Base-by-base conservation (phyloP, 2,113 vertebrate genomes). In the Antennarius striatus region DNA sequence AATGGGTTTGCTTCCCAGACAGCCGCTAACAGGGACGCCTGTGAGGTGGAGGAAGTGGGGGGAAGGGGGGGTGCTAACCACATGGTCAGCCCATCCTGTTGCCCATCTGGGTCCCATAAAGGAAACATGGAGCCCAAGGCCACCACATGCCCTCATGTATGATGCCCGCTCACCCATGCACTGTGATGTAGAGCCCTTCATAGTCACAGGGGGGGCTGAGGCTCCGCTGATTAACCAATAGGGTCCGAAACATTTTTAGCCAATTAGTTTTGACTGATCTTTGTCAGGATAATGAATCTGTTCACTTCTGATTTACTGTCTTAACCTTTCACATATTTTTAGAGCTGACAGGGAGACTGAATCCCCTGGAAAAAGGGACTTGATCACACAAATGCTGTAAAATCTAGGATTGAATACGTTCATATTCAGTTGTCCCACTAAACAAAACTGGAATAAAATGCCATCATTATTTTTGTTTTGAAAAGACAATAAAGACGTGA, bases 71-170 rank as follows among this genome's bases (percentile, higher is more conserved):
- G 77, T 57, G 71, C 77, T 70, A 75, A 87, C 88, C 92, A 91
- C 91, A 93, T 92, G 92, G 89, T 84, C 88, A 84, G 77, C 75
- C 85, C 53, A 22, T 84, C 89, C 82, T 81, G 72, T 87, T 81
- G 90, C 87, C 92, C 91, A 93, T 93, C 90, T 93, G 91, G 86
- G 92, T 91, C 84, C 84, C 84, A 90, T 90, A 86, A 87, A 90
- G 88, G 71, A 81, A 89, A 85, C 80, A 77, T 59, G 56, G 75
- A 86, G 81, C 88, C 89, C 90, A 92, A 86, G 86, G 73, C 73
- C 85, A 82, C 89, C 85, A 83, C 86, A 89, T 89, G 88, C 85
- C 81, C 80, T 69, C 73, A 40, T 86, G 79, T 58, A 81, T 63
- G 77, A 81, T 87, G 76, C 82, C 84, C 82, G 64, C 66, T 85